Base-by-base conservation (phyloP, 2,888 invertebrate genomes). In the Hirtodrosophila trivittata region DNA sequence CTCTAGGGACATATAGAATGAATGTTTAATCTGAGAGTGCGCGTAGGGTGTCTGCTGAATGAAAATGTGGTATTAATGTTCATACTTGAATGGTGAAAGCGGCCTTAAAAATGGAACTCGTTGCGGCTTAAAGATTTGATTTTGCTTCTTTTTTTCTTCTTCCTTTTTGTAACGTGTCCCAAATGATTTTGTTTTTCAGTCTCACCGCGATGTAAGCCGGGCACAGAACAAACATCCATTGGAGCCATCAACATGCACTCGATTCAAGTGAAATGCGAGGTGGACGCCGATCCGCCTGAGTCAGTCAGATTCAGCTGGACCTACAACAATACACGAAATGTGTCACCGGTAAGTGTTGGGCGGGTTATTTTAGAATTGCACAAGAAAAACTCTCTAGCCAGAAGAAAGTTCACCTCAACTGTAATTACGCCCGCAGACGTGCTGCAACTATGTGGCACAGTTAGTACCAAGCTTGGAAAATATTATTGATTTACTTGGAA, bases 241-340 rank as follows among this genome's bases (percentile, higher is more conserved):
- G 95, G 95, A 1, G 94, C 94, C 1, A 92, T 95, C 16, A 94
- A 94, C 32, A 94, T 94, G 72, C 95, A 95, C 59, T 93, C 94
- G 47, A 92, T 96, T 46, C 92, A 93, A 50, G 94, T 96, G 6
- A 93, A 94, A 49, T 97, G 97, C 88, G 95, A 96, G 66, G 95
- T 97, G 47, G 94, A 95, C 66, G 95, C 97, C 0, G 94, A 95
- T 39, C 95, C 96, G 0, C 92, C 93, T 12, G 94, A 94, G 50
- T 92, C 93, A 0, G 91, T 95, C 30, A 92, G 94, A 77, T 96
- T 96, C 89, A 95, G 95, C 75, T 96, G 96, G 96, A 96, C 96
- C 8, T 96, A 95, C 89, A 96, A 96, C 89, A 95, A 94, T 21
- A 95, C 95, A 26, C 93, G 93, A 69, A 94, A 95, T 88, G 95